Base-by-base conservation (phyloP, 1,140 invertebrate genomes). In the Tetragonula clypearis region DNA sequence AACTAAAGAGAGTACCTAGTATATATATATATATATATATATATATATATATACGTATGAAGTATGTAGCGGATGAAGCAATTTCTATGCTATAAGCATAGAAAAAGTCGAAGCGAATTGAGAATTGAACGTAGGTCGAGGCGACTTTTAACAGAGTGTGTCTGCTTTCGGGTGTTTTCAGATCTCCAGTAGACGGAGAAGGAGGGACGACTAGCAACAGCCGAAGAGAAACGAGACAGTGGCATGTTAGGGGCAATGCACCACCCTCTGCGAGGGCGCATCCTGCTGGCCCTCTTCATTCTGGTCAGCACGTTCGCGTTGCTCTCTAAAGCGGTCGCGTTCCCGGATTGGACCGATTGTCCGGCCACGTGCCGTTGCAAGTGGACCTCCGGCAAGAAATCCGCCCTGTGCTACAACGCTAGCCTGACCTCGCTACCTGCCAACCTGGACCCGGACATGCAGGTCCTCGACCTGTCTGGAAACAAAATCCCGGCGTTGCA, bases 321-420 rank as follows among this genome's bases (percentile, higher is more conserved):
- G 35, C 86, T 93, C 30, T 92, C 95, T 15, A 90, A 92, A 21
- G 95, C 95, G 81, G 93, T 94, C 23, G 96, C 95, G 74, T 95
- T 95, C 82, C 96, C 96, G 78, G 97, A 98, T 93, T 98, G 97
- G 97, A 97, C 97, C 21, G 97, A 97, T 90, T 98, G 98, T 92
- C 97, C 97, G 68, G 93, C 95, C 21, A 96, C 97, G 79, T 98
- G 98, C 93, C 96, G 96, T 86, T 98, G 98, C 95, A 98, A 98
- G 94, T 98, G 98, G 98, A 97, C 97, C 23, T 97, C 97, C 23
- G 98, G 98, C 53, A 98, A 98, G 94, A 98, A 98, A 91, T 98
- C 97, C 4, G 98, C 98, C 55, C 95, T 97, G 53, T 98, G 98
- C 94, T 96, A 96, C 79, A 96, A 97, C 82, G 96, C 97, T 49